A percentile compares a stretch with the other conserved stretches of the same genome.
These are phyloP conservation scores for Phylloscopus collybita DNA, from an alignment of 2,797 vertebrate genomes.

Conservation along the genomic window DNA sequence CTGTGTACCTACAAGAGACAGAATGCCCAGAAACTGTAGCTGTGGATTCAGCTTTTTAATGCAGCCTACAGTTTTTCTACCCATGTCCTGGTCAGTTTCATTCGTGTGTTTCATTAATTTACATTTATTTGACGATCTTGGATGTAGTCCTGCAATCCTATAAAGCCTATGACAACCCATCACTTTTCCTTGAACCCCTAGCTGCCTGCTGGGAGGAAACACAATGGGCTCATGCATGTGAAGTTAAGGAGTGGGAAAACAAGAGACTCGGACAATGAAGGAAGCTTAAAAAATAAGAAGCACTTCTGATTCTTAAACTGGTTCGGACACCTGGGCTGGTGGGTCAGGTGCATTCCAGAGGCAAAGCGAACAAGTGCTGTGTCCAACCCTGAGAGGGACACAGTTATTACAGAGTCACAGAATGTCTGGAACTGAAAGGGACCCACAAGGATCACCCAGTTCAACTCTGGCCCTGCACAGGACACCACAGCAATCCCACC, in stretches of 20 bases:
- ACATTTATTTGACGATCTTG: not conserved
- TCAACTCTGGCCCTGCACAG: not conserved
- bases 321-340: not conserved
- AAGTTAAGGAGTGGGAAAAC: not conserved
- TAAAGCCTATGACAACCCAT: not conserved
- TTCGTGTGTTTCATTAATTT: not conserved
- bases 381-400: no score
- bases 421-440: not conserved
- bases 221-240: fast-evolving
- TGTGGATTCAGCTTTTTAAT: not conserved
- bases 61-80: not conserved
- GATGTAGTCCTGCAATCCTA: not conserved
- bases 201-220: not conserved
- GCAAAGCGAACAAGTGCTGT: not conserved
- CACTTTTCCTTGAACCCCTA: not conserved
- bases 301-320: not conserved
- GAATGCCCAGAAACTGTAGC: fast-evolving
- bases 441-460: not conserved
- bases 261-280: not conserved
- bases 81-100: fast-evolving
- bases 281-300: not conserved
- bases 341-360: not conserved
- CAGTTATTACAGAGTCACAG: not conserved
- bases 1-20: not conserved
- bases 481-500: not conserved